These are phyloP conservation scores for Caenorhabditis sp. DNA, from an alignment of 2,888 invertebrate species.

Conservation along the genomic window DNA sequence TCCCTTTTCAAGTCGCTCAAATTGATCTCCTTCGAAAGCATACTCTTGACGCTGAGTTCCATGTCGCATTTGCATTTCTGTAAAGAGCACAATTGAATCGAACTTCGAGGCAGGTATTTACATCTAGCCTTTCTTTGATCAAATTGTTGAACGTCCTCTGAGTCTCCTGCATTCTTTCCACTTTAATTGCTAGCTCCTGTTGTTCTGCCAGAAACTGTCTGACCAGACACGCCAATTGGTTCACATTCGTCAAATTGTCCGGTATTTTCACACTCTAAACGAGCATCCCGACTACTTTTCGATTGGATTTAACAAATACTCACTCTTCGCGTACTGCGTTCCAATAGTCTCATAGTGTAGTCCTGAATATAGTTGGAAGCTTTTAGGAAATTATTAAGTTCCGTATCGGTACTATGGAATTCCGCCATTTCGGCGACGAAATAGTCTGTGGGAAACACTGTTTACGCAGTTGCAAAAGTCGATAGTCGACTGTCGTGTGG, in stretches of 20 bases:
- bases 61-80: slow-evolving; percentile 24
- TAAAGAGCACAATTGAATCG: background rate
- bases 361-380: slow-evolving; percentile 34
- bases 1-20: slow-evolving; percentile 1
- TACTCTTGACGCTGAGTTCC: background rate
- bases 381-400: slow-evolving; percentile 17
- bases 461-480: slow-evolving; percentile 8
- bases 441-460: background rate
- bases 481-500: slow-evolving; percentile 6
- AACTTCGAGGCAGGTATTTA: background rate
- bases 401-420: slow-evolving; percentile 5
- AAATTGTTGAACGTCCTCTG: slow-evolving; percentile 6
- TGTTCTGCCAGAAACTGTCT: slow-evolving; percentile 20
- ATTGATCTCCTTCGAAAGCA: slow-evolving; percentile 7
- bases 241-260: slow-evolving; percentile 6
- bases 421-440: slow-evolving; percentile 5
- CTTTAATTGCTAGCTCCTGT: slow-evolving; percentile 15
- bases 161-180: slow-evolving; percentile 4
- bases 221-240: background rate
- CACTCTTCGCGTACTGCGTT: slow-evolving; percentile 10
- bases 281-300: background rate
- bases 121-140: slow-evolving; percentile 8
- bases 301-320: background rate
- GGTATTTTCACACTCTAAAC: slow-evolving; percentile 15
- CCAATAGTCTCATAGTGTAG: slow-evolving; percentile 9